phyloP scores from a whole-genome alignment of 2,797 vertebrate species.

The Gymnoscopelus microlampas region DNA sequence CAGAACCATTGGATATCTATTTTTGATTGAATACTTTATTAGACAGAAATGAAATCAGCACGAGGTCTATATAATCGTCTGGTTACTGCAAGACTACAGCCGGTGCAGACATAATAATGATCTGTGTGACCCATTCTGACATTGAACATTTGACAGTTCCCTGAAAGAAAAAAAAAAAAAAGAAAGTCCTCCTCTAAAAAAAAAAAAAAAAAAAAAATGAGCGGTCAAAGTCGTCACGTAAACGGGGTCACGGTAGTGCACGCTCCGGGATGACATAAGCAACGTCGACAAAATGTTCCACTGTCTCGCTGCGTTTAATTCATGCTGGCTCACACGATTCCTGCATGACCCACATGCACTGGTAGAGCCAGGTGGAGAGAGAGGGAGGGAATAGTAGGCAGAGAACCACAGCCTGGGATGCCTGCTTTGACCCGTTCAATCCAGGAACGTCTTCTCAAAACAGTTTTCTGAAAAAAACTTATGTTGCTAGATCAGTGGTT shows the following conservation, averaged over 20 bases:
- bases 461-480: no score
- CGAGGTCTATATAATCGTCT: no score
- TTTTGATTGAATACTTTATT: no score
- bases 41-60: no score
- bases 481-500: no score
- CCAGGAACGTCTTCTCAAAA: no score
- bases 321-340: conserved; percentile 59
- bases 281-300: conserved; percentile 59
- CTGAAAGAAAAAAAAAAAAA: background rate
- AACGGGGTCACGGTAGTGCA: conserved; percentile 57
- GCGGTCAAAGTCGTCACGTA: conserved; percentile 67
- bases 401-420: conserved; percentile 28
- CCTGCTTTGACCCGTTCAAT: no score
- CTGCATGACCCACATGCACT: conserved; percentile 43
- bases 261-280: conserved; percentile 61
- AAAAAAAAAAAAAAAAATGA: conserved; percentile 27
- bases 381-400: background rate
- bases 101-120: no score
- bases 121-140: no score
- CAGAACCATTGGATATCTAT: no score
- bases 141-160: no score
- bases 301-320: conserved; percentile 74
- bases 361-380: conserved; percentile 15
- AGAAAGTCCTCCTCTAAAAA: background rate
- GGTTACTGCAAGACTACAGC: no score